phyloP scores from a whole-genome alignment of 2,113 vertebrate genomes.

The Siniperca chuatsi region DNA sequence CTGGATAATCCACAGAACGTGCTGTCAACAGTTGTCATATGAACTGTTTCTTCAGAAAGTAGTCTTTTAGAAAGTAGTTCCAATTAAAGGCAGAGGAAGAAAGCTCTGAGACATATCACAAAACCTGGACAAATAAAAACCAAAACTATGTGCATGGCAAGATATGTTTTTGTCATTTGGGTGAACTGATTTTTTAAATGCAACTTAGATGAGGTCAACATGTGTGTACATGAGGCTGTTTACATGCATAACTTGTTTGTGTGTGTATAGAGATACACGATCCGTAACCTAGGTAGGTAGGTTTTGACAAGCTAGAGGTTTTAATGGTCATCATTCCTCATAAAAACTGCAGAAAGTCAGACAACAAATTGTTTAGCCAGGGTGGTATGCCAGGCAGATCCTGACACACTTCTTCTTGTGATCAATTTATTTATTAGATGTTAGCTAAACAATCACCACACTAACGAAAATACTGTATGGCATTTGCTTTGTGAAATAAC shows the following conservation, averaged over 20 bases:
- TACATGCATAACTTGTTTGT: neutral
- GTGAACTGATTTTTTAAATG: neutral
- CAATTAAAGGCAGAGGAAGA: neutral
- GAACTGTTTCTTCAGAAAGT: neutral
- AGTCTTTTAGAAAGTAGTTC: neutral
- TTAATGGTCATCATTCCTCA: neutral
- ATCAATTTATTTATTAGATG: neutral
- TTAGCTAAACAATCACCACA: neutral
- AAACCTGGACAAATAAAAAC: neutral
- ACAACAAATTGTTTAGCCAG: neutral
- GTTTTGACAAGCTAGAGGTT: neutral
- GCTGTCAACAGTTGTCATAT: neutral
- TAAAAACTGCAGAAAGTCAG: neutral
- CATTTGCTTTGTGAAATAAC: neutral
- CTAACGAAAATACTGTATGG: neutral
- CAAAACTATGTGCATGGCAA: neutral
- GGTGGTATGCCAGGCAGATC: neutral
- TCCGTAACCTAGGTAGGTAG: neutral
- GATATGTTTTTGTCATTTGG: neutral
- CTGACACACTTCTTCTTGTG: neutral
- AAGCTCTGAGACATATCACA: neutral
- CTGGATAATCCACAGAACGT: neutral
- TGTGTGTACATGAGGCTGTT: neutral
- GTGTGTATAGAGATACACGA: neutral
- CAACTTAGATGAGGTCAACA: neutral